These are phyloP conservation scores for Apteryx owenii DNA, from an alignment of 2,113 vertebrate species.

Conservation along the genomic window DNA sequence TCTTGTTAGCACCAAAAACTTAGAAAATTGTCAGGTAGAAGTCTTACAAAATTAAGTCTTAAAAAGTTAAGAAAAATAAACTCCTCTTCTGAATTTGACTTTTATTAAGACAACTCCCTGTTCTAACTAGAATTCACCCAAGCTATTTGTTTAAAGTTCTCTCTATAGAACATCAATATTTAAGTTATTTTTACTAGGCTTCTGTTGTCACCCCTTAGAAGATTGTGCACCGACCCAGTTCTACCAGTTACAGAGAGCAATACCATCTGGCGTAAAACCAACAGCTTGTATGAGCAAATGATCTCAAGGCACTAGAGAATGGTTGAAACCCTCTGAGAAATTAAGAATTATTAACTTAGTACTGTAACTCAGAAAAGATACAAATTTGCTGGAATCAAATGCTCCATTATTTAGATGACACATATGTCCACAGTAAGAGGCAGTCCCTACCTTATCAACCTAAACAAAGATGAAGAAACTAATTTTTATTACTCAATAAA, in stretches of 20 bases:
- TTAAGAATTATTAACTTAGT: background rate
- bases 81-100: background rate
- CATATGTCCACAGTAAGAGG: background rate
- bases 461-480: background rate
- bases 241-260: background rate
- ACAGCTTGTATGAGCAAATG: background rate
- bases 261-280: background rate
- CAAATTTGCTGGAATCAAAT: background rate
- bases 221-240: background rate
- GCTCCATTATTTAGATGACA: background rate
- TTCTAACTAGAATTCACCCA: background rate
- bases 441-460: background rate
- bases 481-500: background rate
- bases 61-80: background rate
- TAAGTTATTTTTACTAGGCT: background rate
- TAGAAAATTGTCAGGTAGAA: background rate
- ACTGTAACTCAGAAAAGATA: background rate
- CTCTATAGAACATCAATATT: background rate
- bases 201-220: background rate
- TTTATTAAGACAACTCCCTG: background rate
- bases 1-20: background rate
- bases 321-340: background rate
- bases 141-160: background rate
- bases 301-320: background rate
- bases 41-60: background rate